Conservation (phyloP, 1,140 invertebrate genomes). For the Caenorhabditis remanei region DNA sequence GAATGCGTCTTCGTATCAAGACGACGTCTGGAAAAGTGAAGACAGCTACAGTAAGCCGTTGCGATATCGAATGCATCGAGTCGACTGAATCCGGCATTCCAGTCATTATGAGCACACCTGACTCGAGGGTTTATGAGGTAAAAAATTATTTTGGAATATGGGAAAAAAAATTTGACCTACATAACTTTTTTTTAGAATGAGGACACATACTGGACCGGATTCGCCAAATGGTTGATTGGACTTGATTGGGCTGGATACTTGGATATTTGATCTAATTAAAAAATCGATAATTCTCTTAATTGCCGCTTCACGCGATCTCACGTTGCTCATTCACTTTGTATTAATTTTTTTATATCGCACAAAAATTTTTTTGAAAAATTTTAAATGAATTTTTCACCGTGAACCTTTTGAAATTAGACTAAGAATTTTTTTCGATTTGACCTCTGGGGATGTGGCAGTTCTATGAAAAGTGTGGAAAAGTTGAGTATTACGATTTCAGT, state of each 20-base stretch:
- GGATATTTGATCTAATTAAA: slow-evolving; percentile 5
- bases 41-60: slow-evolving; percentile 46
- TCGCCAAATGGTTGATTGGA: slow-evolving; percentile 56
- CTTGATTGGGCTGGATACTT: slow-evolving; percentile 57
- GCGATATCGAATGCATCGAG: slow-evolving; percentile 49
- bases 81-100: slow-evolving; percentile 60
- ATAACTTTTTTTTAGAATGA: background rate
- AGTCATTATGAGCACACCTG: background rate
- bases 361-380: no score
- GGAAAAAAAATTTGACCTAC: background rate
- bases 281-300: background rate
- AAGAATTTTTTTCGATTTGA: no score
- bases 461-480: background rate
- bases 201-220: background rate
- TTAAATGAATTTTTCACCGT: no score
- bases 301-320: background rate
- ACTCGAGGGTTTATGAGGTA: background rate
- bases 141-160: background rate
- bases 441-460: no score
- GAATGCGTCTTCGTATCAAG: slow-evolving; percentile 57
- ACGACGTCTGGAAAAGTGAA: slow-evolving; percentile 7
- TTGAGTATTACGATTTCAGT: no score
- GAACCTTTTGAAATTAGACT: no score
- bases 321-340: background rate
- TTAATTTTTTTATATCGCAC: background rate